Evolutionary conservation across 2,888 invertebrate genomes (phyloP), one percentile per base, ranked within the genome.

Genomic region (Cyrtodaria siliqua): DNA sequence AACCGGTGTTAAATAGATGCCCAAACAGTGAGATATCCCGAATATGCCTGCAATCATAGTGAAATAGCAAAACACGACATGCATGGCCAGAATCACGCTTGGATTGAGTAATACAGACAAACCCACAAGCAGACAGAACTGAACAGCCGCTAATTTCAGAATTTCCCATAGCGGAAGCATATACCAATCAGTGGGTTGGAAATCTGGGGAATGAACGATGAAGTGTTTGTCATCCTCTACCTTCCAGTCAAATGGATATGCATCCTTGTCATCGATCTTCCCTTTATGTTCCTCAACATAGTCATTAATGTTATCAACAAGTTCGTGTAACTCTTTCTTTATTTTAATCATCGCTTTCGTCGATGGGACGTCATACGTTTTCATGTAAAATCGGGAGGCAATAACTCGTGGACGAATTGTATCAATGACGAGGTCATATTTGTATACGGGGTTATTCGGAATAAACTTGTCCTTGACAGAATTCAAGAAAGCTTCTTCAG

Each of bases 351-450:
- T 66, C 24, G 47, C 57, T 40, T 62, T 61, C 20, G 70, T 67
- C 6, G 76, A 59, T 8, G 57, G 38, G 4, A 62, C 26, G 33
- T 62, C 27, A 14, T 56, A 50, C 2, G 76, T 57, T 23, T 61
- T 57, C 40, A 70, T 60, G n/a, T 71, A 76, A 26, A 76, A 76
- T 14, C 76, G 47, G 9, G 71, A 76, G 0, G 62, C 66, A n/a
- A 47, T 42, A 0, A 76, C 44, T 12, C 44, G 14, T 2, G 56
- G 53, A 20, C 40, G 29, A 26, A 67, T 53, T 33, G 24, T 47
- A 40, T 66, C 53, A 16, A 50, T 38, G 33, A 76, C 56, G 1
- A 76, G n/a, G 33, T 76, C 76, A 14, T 67, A 24, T 42, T 57
- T 66, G 38, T 50, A 76, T 1, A 64, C 42, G 9, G 55, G 44